Evolutionary conservation across 2,797 vertebrate species (phyloP).

Genomic region (Pipistrellus nathusii): DNA sequence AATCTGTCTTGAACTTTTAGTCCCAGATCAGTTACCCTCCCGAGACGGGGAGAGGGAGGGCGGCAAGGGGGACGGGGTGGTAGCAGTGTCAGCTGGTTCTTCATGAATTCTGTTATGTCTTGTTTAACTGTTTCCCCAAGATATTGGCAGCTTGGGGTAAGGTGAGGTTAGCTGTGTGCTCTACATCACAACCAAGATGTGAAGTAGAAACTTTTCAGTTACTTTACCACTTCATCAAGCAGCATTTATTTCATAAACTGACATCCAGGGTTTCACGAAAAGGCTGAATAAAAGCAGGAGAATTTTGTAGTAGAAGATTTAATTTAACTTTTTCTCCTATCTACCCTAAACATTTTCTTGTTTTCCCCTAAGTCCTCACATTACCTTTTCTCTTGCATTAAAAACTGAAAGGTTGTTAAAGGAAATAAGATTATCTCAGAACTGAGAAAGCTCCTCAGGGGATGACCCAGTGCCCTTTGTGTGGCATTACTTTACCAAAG

Average conservation of each 20-base stretch:
- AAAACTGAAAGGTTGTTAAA: background rate
- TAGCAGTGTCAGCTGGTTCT: background rate
- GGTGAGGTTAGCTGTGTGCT: background rate
- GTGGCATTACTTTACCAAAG: background rate
- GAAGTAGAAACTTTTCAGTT: background rate
- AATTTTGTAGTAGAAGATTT: constrained; percentile 28
- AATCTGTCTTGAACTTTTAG: background rate
- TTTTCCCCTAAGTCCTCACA: background rate
- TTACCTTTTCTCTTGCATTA: background rate
- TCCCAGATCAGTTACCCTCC: background rate
- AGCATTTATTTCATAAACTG: background rate
- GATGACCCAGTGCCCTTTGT: background rate
- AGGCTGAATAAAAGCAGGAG: background rate
- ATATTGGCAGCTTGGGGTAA: background rate
- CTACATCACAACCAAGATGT: background rate
- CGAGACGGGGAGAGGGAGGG: too few relatives aligned
- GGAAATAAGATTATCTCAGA: background rate
- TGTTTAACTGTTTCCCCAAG: background rate
- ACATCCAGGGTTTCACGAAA: background rate
- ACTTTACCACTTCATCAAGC: background rate
- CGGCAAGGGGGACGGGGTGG: too few relatives aligned
- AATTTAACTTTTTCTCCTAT: background rate
- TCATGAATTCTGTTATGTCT: background rate
- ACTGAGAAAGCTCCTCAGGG: background rate
- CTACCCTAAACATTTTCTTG: background rate